Evolutionary conservation across 2,888 invertebrate genomes (phyloP), one percentile per base, ranked within the genome.

Genomic region (Acrobasis repandana): DNA sequence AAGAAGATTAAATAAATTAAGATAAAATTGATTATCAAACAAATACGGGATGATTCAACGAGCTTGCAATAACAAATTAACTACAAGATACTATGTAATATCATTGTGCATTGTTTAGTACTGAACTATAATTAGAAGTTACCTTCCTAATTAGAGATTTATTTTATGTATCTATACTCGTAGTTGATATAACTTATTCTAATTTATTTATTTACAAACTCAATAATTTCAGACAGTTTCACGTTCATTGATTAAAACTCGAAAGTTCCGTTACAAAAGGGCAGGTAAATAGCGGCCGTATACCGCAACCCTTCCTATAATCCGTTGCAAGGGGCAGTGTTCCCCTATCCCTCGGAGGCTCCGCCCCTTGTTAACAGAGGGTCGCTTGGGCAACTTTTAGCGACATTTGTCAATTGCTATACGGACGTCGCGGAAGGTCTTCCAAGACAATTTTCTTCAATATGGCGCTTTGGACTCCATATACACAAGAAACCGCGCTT

Each of bases 381-480:
- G 58, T 58, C 65, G 68, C 60, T 58, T 62, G 66, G 64, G 64
- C 64, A 68, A 61, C 60, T 59, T 43, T 43, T 43, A 43, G 43
- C 43, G 43, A 43, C 43, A 43, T 43, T 43, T 43, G 43, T 43
- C 66, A 56, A 54, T 62, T 57, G 46, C 63, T 73, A 77, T 67
- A 70, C 64, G 60, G 63, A 61, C 66, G 59, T 63, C 60, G 61
- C 70, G 66, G 67, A 70, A 66, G 68, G 67, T 68, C 56, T 57
- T 57, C 14, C 1, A 18, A 14, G n/a, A 28, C 6, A 50, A 48
- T 48, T 64, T 50, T 62, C 38, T 48, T 43, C 67, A 14, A 43
- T 2, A 89, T 89, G 89, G 79, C 88, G 61, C 66, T 88, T 63
- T 89, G 88, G 89, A 88, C 86, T 54, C 88, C 89, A 34, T 88